These are phyloP conservation scores for Pygocentrus nattereri DNA, from an alignment of 2,797 vertebrate species.

Conservation along the genomic window DNA sequence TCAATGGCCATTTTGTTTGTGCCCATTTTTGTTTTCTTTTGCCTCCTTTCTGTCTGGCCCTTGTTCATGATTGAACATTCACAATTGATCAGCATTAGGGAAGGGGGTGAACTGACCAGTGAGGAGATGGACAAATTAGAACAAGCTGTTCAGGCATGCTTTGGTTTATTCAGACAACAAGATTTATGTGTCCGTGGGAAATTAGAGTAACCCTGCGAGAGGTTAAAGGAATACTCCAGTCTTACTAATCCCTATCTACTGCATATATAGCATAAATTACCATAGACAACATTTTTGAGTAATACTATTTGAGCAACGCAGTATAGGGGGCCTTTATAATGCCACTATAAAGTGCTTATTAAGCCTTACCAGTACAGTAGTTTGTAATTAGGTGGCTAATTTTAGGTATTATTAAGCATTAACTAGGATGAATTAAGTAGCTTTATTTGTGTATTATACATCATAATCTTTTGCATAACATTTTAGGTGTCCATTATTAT, in stretches of 20 bases:
- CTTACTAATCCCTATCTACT: neutral
- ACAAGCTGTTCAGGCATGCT: neutral
- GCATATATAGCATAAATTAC: neutral
- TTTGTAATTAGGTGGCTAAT: too few species aligned
- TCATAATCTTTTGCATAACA: too few species aligned
- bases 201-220: neutral
- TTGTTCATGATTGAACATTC: conserved; percentile 45
- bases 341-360: too few species aligned
- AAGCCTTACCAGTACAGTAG: too few species aligned
- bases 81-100: conserved; percentile 28
- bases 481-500: too few species aligned
- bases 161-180: neutral
- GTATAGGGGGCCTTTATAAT: too few species aligned
- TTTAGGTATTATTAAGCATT: too few species aligned
- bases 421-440: too few species aligned
- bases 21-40: conserved; percentile 42
- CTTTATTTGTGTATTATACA: too few species aligned
- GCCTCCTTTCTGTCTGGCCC: conserved; percentile 20
- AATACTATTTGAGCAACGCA: too few species aligned
- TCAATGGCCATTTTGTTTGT: conserved; percentile 38
- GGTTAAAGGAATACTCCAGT: neutral
- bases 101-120: conserved; percentile 12
- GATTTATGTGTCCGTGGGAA: neutral
- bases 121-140: neutral
- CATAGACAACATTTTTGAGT: neutral